Evolutionary conservation across 2,888 invertebrate species (phyloP).

Genomic region (Drosophila helvetica): DNA sequence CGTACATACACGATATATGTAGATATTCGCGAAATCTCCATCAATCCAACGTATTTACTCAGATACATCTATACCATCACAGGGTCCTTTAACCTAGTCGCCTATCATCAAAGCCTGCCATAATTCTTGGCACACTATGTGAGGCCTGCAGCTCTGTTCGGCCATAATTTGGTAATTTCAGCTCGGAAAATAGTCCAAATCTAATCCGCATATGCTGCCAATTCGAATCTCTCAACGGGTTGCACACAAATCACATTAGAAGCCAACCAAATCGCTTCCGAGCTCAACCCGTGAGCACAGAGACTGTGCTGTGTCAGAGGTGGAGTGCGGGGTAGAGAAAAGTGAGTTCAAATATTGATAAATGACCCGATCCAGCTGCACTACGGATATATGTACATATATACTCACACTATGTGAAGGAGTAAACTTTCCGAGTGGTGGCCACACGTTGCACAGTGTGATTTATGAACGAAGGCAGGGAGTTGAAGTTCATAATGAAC

Average conservation of each 20-base stretch:
- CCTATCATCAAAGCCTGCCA: not conserved
- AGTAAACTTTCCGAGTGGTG: conserved; percentile 36
- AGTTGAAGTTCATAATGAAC: conserved; percentile 34
- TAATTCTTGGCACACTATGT: not conserved
- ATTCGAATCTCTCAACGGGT: conserved; percentile 12
- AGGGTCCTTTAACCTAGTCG: not conserved
- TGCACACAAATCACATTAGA: conserved; percentile 25
- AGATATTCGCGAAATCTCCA: too few relatives aligned
- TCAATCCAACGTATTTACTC: not conserved
- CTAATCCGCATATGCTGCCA: conserved; percentile 15
- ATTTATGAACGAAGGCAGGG: conserved; percentile 35
- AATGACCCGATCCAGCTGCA: conserved; percentile 23
- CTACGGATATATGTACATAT: not conserved
- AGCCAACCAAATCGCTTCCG: conserved; percentile 16
- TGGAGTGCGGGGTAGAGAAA: not conserved
- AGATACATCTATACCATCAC: not conserved
- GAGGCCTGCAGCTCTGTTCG: not conserved
- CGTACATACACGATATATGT: too few relatives aligned
- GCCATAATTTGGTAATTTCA: not conserved
- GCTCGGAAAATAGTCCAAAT: conserved; percentile 16
- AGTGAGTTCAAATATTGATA: conserved; percentile 36
- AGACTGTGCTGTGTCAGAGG: not conserved
- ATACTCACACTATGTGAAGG: not conserved
- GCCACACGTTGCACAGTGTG: conserved; percentile 27
- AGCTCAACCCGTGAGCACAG: conserved; percentile 8